Evolutionary conservation across 2,113 vertebrate species (phyloP), one percentile per base, ranked within the genome.

Genomic region (Osmerus mordax): DNA sequence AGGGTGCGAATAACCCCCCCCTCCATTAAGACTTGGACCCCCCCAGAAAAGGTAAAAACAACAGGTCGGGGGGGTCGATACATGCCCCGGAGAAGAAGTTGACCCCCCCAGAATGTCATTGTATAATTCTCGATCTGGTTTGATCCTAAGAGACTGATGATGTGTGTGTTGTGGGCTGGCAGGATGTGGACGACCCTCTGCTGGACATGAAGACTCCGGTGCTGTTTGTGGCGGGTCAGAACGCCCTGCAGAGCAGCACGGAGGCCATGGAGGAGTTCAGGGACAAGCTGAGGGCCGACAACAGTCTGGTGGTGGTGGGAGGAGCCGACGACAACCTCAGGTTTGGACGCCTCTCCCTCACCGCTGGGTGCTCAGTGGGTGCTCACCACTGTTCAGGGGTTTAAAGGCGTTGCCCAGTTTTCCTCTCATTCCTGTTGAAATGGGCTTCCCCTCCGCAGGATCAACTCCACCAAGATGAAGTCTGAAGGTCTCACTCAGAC

Each of bases 181-280:
- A 99, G 97, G 97, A 99, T 62, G 94, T 99, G 55, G 97, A 99
- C 1, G 97, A 99, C 51, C 95, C 96, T 0, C 91, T 99, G n/a
- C 91, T 99, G 90, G 97, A 99, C 83, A 97, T 99, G 96, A 99
- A 97, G 92, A 96, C 95, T 8, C 96, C 97, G 0, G 95, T 98
- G 67, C 92, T 99, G 77, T 99, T 99, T 64, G 96, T 99, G 52
- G 90, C 98, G 0, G 97, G 97, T 3, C 96, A 99, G 91, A 97
- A 97, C 25, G 94, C 96, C 5, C 87, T 98, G 62, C 96, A 98
- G 91, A 97, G 95, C 79, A 94, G 93, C 66, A 79, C 92, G 0
- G 97, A 98, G 67, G 92, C 94, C 51, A 98, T 99, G 94, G 97
- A 99, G 82, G 97, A 99, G 87, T 97, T 99, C 86, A 87, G 97